Conservation (phyloP, 2,797 vertebrate genomes). For the Bufotes viridis region DNA sequence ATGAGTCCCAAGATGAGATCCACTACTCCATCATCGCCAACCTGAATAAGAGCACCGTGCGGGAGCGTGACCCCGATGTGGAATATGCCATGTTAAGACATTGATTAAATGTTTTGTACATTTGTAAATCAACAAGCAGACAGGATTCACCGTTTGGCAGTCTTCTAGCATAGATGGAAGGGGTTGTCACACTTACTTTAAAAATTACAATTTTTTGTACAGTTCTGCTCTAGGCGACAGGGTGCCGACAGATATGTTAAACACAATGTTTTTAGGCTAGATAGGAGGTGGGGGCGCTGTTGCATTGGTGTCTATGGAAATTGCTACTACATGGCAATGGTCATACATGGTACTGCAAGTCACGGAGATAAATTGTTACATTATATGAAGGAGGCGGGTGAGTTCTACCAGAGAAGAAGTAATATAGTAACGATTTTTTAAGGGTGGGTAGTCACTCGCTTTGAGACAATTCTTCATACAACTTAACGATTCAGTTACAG, state of each 20-base stretch:
- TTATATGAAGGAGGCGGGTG: no score
- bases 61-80: not conserved
- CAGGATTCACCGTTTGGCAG: not conserved
- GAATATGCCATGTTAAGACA: conserved; percentile 51
- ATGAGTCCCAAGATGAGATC: conserved; percentile 30
- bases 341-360: not conserved
- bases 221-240: not conserved
- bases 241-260: not conserved
- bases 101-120: not conserved
- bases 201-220: not conserved
- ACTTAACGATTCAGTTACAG: not conserved
- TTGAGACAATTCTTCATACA: not conserved
- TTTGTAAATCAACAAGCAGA: not conserved
- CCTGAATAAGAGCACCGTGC: not conserved
- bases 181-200: not conserved
- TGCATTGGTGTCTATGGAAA: conserved; percentile 3
- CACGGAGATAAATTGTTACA: no score
- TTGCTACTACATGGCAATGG: not conserved
- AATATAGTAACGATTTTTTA: no score
- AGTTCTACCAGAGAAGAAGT: no score
- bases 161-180: not conserved
- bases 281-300: not conserved
- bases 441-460: no score
- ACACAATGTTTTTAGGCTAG: not conserved
- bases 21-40: conserved; percentile 52